Evolutionary conservation across 2,113 vertebrate genomes (phyloP), one percentile per base, ranked within the genome.

Genomic region (Chamaea fasciata): DNA sequence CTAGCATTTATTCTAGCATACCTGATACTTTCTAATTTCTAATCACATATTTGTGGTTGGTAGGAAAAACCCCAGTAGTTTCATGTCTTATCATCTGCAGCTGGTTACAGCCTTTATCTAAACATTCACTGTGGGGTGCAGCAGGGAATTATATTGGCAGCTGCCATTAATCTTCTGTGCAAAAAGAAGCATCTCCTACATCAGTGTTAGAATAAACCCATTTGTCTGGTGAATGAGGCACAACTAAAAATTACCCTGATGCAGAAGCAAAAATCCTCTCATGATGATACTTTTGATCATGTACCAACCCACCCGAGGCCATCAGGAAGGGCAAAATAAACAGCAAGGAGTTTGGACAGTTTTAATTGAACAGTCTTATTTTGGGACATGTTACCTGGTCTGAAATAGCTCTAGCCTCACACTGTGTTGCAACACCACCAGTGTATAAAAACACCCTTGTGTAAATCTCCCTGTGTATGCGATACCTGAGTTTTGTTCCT

Each of bases 151-250:
- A 82, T 65, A 65, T 41, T 70, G 80, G 90, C 92, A 93, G 62
- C 64, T 89, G 79, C 56, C 75, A 91, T 94, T 95, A 96, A 94
- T 96, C 91, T 95, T 92, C 70, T 41, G 49, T 79, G 83, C 5
- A 13, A 88, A 83, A 92, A 71, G 63, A 73, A 93, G 47, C 44
- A 88, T 87, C 74, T 86, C 67, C 65, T 79, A 26, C 39, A 93
- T 82, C 90, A 87, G 74, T 17, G 63, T 65, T 91, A 90, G 69
- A 92, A 91, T 89, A 86, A 94, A 92, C 65, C 42, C 50, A 73
- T 95, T 94, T 91, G 68, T 92, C 83, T 94, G 91, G 63, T 62
- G 94, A 90, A 92, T 87, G 75, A 95, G 73, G 91, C 83, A 94
- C 85, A 84, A 70, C 71, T 91, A 28, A 86, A 91, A 94, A 56